Evolutionary conservation across 2,888 invertebrate genomes (phyloP), one percentile per base, ranked within the genome.

Genomic region (Cremastobaeus sp.): DNA sequence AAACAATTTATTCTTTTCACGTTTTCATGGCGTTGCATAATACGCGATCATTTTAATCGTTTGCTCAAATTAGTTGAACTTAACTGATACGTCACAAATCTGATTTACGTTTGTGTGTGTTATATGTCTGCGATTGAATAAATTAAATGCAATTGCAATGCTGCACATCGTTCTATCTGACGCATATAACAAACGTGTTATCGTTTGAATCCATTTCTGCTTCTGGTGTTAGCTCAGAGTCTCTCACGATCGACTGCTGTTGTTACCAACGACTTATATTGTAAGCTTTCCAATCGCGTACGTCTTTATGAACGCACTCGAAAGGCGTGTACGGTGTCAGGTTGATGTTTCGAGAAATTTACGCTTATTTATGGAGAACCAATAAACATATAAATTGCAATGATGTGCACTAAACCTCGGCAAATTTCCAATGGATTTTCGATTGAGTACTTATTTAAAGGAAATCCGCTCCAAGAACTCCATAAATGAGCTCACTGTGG

Each of bases 171-270:
- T 77, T 80, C 77, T 79, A 81, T 81, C 77, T 77, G 80, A 79
- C 79, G 81, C 77, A 82, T 84, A 85, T 83, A 84, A 84, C 83
- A 81, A 84, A 83, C 82, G 82, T 60, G 79, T 84, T 85, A 86
- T 86, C 83, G 82, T 78, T 75, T 76, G 76, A 80, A 79, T 79
- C 79, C 81, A 79, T 80, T 77, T 77, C 68, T 77, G 78, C 81
- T 77, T 77, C 74, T 77, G 78, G 75, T 79, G 79, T 81, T 81
- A 76, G 74, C 59, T 74, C 54, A 21, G 48, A 65, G 74, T 60
- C 74, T 74, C 70, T 74, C 74, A 74, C 74, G 70, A 74, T 74
- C 65, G 60, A 55, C 62, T 50, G 73, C 25, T 37, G 69, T 35
- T 59, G 60, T 60, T 64, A 70, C 60, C 11, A 41, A 55, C 70